Base-by-base conservation (phyloP, 2,797 vertebrate species). In the Acanthiza pusilla region DNA sequence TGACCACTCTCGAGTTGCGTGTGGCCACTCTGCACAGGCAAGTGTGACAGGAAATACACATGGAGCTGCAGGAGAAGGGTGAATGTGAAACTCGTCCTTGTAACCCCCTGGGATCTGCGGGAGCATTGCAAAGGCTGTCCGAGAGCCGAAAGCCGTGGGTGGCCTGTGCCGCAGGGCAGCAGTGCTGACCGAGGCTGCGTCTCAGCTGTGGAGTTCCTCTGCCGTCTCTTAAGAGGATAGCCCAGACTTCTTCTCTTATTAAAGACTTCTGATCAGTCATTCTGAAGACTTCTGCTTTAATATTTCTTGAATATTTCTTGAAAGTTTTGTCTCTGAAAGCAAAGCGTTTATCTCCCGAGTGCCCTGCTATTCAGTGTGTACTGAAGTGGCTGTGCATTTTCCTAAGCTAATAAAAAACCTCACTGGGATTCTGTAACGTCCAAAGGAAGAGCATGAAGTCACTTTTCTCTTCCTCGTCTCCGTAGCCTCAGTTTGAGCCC, bases 1-100 rank as follows among this genome's bases (percentile, higher is more conserved):
- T 99, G 71, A 83, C 97, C 60, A 92, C 98, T 73, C 84, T 98
- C 15, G 98, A 98, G 94, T 36, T 48, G 0, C 93, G 93, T 80
- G 85, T 98, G 83, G 95, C 97, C 85, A 61, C 77, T 68, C 81
- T 94, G 78, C 50, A 40, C 11, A 45, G 42, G 20, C 68, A 72
- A 47, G 38, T 21, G 11, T 93, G 74, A 93, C 75, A 58, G 60
- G 73, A 67, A 6, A n/a, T 34, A 9, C 15, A 0, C 5, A 36
- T 25, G 25, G 6, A 22, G 5, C 3, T 36, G 36, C 36, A 36
- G 36, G 36, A 36, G 36, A 36, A 36, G 8, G 36, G 36, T 36
- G 36, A 36, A 36, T 36, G 2, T 43, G 68, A 26, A 36, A 13
- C 36, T 50, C 29, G 20, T 38, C 42, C 66, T 67, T 58, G 48